A percentile compares a stretch with the other conserved stretches of the same genome.
phyloP scores from a whole-genome alignment of 2,113 vertebrate genomes.

The Lepus timidus region DNA sequence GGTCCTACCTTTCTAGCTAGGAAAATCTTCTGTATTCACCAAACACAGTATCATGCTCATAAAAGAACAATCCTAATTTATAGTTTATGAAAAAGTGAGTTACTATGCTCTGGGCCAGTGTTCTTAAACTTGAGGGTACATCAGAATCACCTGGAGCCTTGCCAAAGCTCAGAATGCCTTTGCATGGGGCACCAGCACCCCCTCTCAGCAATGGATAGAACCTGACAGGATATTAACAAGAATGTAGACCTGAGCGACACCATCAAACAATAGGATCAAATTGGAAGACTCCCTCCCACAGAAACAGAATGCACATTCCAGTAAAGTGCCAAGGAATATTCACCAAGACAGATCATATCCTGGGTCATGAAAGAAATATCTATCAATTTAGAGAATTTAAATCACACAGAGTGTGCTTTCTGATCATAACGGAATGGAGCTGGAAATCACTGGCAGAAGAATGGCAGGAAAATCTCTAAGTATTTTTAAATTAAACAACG shows the following conservation, averaged over 20 bases:
- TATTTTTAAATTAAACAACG: slow-evolving; percentile 32
- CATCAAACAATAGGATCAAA: not conserved
- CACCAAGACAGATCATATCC: not conserved
- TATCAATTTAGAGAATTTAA: slow-evolving; percentile 39
- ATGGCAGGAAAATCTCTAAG: not conserved
- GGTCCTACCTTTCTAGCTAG: not conserved
- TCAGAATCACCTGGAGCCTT: not conserved
- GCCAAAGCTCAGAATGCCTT: not conserved
- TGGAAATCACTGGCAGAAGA: slow-evolving; percentile 53
- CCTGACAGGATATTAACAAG: not conserved
- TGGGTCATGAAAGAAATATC: slow-evolving; percentile 8
- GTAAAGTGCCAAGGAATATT: not conserved
- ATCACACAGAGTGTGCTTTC: not conserved
- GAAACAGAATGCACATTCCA: not conserved
- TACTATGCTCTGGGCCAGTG: not conserved
- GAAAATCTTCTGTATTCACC: not conserved
- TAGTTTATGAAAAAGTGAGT: not conserved
- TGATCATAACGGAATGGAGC: not conserved
- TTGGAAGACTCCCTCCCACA: not conserved
- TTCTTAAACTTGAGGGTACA: not conserved
- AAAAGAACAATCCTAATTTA: not conserved
- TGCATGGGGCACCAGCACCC: not conserved
- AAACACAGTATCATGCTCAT: not conserved
- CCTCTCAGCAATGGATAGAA: not conserved
- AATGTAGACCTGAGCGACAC: not conserved